Conservation (phyloP, 2,113 vertebrate species). For the Sylvilagus bachmani region DNA sequence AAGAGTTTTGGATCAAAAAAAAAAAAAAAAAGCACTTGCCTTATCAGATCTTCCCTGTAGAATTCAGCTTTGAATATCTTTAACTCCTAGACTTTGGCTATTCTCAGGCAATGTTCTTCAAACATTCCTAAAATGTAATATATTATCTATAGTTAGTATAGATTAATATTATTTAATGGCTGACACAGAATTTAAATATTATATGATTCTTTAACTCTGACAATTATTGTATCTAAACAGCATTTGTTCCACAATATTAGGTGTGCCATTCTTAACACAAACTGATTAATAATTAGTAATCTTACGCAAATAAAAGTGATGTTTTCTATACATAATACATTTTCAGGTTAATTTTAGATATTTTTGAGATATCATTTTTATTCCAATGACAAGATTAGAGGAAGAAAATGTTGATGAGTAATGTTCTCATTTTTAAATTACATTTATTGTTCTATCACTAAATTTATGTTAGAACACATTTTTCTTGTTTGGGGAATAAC, state of each 20-base stretch:
- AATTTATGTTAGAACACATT: not conserved
- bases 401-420: not conserved
- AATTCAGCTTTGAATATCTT: not conserved
- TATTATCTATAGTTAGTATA: not conserved
- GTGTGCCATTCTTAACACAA: not conserved
- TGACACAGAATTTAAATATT: not conserved
- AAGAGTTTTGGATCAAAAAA: not conserved
- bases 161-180: not conserved
- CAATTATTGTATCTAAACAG: not conserved
- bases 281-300: not conserved
- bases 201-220: not conserved
- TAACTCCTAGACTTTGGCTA: not conserved
- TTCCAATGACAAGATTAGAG: not conserved
- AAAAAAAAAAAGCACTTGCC: not conserved
- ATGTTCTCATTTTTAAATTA: not conserved
- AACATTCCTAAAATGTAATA: constrained; percentile 7
- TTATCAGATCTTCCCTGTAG: not conserved
- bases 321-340: not conserved
- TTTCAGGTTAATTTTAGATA: not conserved
- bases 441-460: not conserved
- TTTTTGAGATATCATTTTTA: not conserved
- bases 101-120: not conserved
- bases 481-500: not conserved
- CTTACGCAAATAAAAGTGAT: not conserved
- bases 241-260: not conserved